phyloP scores from a whole-genome alignment of 1,140 invertebrate species.

The Drosophila tristis region DNA sequence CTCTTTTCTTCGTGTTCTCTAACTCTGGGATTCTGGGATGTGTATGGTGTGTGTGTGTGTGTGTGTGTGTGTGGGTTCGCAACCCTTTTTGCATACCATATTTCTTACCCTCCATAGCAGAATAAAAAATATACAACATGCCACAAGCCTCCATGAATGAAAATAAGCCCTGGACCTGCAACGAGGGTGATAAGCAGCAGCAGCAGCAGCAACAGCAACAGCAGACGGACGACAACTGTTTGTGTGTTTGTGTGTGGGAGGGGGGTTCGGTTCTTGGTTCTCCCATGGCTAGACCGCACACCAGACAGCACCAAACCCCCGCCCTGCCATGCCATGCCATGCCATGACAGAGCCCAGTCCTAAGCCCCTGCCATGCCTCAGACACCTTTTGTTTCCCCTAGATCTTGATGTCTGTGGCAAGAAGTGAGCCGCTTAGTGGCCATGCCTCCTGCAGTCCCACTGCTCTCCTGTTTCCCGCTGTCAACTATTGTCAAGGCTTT shows the following conservation, averaged over 20 bases:
- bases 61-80: constrained; percentile 37
- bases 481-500: constrained; percentile 56
- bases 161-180: constrained; percentile 30
- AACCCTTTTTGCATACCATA: constrained; percentile 37
- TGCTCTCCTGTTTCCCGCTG: neutral
- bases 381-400: constrained; percentile 51
- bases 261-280: neutral
- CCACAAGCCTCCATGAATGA: constrained; percentile 36
- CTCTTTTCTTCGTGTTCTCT: constrained; percentile 18
- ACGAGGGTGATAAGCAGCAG: constrained; percentile 39
- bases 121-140: constrained; percentile 40
- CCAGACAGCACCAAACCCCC: constrained; percentile 35
- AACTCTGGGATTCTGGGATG: constrained; percentile 40
- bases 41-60: constrained; percentile 39
- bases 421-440: constrained; percentile 51
- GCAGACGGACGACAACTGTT: neutral
- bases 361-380: constrained; percentile 9
- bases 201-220: neutral
- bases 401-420: constrained; percentile 55
- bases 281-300: constrained; percentile 20
- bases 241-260: neutral
- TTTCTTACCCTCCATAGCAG: constrained; percentile 27
- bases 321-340: constrained; percentile 2
- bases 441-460: neutral
- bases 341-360: neutral